These are phyloP conservation scores for Idaea biselata DNA, from an alignment of 2,888 invertebrate genomes.

Conservation along the genomic window DNA sequence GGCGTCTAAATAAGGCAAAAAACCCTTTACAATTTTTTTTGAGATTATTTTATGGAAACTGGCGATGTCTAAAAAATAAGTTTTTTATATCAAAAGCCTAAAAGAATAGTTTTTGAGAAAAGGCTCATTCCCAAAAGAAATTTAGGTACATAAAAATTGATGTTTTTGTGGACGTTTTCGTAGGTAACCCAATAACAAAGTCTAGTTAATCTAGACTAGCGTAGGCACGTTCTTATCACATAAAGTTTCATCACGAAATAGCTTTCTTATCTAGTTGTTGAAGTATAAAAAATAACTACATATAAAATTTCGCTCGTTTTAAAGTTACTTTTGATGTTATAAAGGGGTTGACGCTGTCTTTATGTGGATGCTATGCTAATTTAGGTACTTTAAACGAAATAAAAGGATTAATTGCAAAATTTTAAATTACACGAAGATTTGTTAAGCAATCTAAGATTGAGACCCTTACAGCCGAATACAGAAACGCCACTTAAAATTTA, in stretches of 20 bases:
- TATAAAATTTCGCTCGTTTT: background rate
- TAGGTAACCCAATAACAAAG: background rate
- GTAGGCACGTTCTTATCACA: background rate
- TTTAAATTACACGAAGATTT: background rate
- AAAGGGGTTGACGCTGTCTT: background rate
- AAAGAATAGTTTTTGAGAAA: too few relatives aligned
- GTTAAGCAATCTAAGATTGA: too few relatives aligned
- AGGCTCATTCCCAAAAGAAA: too few relatives aligned
- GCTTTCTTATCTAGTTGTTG: background rate
- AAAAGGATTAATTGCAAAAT: background rate
- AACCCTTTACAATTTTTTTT: too few relatives aligned
- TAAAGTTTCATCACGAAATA: background rate
- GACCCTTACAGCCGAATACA: too few relatives aligned
- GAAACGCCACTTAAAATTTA: too few relatives aligned
- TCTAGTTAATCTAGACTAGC: background rate
- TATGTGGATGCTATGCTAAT: background rate
- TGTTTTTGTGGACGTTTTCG: too few relatives aligned
- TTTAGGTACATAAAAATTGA: too few relatives aligned
- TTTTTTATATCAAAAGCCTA: too few relatives aligned
- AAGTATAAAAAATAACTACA: background rate
- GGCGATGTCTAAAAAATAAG: too few relatives aligned
- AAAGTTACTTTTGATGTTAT: background rate
- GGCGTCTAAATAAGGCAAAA: too few relatives aligned
- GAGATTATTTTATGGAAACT: too few relatives aligned
- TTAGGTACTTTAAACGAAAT: background rate